Evolutionary conservation across 1,140 invertebrate species (phyloP).

Genomic region (Micrasema minimum): DNA sequence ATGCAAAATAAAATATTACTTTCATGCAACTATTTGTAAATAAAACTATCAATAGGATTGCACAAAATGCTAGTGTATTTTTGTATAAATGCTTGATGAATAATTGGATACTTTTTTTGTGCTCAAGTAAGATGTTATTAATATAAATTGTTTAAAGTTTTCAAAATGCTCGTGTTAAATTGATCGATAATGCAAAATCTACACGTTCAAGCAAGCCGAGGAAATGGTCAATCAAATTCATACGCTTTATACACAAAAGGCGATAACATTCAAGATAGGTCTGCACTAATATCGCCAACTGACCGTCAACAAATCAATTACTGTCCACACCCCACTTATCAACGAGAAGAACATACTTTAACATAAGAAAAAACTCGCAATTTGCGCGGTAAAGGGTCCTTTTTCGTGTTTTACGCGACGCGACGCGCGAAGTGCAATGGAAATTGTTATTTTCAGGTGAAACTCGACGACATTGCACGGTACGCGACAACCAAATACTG

Average conservation of each 20-base stretch:
- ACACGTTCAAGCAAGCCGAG: neutral
- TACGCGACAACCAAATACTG: conserved; percentile 20
- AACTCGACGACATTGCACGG: conserved; percentile 20
- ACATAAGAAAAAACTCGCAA: neutral
- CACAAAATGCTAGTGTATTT: too few species aligned
- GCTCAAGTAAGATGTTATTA: too few species aligned
- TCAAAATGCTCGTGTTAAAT: neutral
- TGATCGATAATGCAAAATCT: neutral
- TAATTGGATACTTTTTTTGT: too few species aligned
- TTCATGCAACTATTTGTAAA: neutral
- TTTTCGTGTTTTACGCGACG: too few species aligned
- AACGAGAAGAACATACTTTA: conserved; percentile 16
- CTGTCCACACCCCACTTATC: conserved; percentile 6
- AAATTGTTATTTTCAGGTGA: conserved; percentile 21
- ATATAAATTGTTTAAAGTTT: neutral
- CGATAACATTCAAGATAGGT: conserved; percentile 21
- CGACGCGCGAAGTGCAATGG: neutral
- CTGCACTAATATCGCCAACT: neutral
- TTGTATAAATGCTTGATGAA: too few species aligned
- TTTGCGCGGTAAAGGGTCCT: too few species aligned
- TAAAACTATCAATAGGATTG: neutral
- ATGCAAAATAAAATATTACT: conserved; percentile 7
- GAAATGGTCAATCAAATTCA: conserved; percentile 29
- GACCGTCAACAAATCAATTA: conserved; percentile 26
- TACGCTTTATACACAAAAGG: conserved; percentile 16